Evolutionary conservation across 2,113 vertebrate species (phyloP), one percentile per base, ranked within the genome.

Genomic region (Raja brachyura): DNA sequence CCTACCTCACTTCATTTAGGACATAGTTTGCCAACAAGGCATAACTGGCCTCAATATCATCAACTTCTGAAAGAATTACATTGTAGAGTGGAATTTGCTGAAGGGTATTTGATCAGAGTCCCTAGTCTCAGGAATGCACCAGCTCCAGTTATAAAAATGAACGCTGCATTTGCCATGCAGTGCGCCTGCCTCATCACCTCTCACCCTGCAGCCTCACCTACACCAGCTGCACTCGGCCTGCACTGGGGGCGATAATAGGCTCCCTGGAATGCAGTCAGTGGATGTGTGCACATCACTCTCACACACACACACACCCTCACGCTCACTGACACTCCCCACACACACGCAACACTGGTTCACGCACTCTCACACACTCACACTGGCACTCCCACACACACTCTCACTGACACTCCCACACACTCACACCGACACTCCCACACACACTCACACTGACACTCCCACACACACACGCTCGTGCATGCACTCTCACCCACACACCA

Each of bases 21-120:
- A 28, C 90, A 73, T 13, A 73, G 66, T 92, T 73, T 92, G 39
- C 31, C 8, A 33, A 18, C 63, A 48, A 22, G 88, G 4, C 81
- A 85, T 3, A 92, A 73, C 22, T 28, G 88, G 66, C 61, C 66
- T 92, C 61, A 73, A 25, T 22, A 39, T 48, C 8, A 70, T 54
- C 90, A 48, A 1, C 70, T 92, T 70, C 25, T 92, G 66, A 92
- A 73, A 68, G 88, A 73, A 48, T 20, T 48, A 25, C 7, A 54
- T 92, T 73, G 28, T 92, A 9, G 4, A 18, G 39, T 54, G 90
- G 68, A 92, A 92, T 92, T 39, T 73, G 90, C 63, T 92, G 90
- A 92, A 2, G 8, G 7, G 9, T 10, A 63, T 18, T 63, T 31
- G 59, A 31, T 88, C 59, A 66, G 59, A 7, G 83, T 31, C 39